These are phyloP conservation scores for Leuctra nigra DNA, from an alignment of 2,888 invertebrate genomes.

Conservation along the genomic window DNA sequence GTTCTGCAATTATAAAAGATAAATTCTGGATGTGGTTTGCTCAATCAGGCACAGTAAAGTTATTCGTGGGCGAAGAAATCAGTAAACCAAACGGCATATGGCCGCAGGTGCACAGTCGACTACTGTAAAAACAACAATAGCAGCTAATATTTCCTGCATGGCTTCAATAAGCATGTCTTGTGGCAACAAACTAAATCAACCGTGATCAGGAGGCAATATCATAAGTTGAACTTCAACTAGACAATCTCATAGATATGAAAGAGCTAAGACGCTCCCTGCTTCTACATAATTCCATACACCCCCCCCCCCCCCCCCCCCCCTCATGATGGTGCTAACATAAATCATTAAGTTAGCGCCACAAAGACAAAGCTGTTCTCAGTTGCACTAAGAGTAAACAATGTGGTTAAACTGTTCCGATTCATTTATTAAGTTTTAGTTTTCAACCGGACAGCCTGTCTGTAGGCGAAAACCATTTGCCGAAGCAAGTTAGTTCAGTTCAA, in stretches of 20 bases:
- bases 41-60: background rate
- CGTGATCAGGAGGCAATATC: too few relatives aligned
- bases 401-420: constrained; percentile 14
- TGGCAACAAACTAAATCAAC: constrained; percentile 10
- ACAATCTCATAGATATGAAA: too few relatives aligned
- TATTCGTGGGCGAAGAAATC: constrained; percentile 5
- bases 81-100: background rate
- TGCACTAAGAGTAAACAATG: constrained; percentile 3
- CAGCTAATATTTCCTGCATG: constrained; percentile 10
- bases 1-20: background rate
- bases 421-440: constrained; percentile 1
- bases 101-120: constrained; percentile 12
- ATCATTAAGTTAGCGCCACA: background rate
- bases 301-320: too few relatives aligned
- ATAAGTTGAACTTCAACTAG: too few relatives aligned
- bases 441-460: constrained; percentile 2
- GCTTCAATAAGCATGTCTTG: background rate
- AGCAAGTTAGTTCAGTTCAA: background rate
- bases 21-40: constrained; percentile 12
- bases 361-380: constrained; percentile 9
- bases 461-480: background rate
- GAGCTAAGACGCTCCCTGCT: too few relatives aligned
- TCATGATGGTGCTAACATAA: too few relatives aligned
- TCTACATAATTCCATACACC: too few relatives aligned
- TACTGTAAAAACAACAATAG: constrained; percentile 3